phyloP scores from a whole-genome alignment of 2,113 vertebrate genomes.

The Pygoscelis antarcticus region DNA sequence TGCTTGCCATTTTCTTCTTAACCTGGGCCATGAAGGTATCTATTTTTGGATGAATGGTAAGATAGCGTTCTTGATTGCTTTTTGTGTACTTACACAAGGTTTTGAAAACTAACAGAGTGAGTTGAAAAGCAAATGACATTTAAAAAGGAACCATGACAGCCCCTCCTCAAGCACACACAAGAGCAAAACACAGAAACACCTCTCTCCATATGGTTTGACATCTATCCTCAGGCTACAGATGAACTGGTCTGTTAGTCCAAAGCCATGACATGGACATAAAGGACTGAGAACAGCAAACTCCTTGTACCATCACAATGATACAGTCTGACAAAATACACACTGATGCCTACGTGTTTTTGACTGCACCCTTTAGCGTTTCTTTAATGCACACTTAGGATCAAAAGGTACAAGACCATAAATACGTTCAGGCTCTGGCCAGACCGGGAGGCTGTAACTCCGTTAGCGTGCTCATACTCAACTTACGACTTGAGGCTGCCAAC shows the following conservation, averaged over 20 bases:
- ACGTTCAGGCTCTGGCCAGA: fast-evolving
- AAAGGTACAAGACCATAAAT: fast-evolving
- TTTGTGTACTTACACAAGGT: not conserved
- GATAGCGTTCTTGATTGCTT: not conserved
- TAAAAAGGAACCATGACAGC: not conserved
- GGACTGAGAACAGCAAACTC: not conserved
- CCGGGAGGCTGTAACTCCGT: fast-evolving
- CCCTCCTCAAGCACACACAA: not conserved
- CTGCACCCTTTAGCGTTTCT: too few species aligned
- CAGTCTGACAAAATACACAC: fast-evolving
- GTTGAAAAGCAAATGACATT: not conserved
- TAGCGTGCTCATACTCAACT: fast-evolving
- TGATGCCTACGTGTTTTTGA: fast-evolving
- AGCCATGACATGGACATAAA: not conserved
- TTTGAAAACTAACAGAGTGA: not conserved
- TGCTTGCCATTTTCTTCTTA: not conserved
- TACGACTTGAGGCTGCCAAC: fast-evolving
- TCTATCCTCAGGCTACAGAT: fast-evolving
- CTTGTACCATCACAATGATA: fast-evolving
- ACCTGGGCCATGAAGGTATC: fast-evolving
- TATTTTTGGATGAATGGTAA: not conserved
- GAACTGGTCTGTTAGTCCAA: not conserved
- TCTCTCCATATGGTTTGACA: fast-evolving
- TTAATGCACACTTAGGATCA: fast-evolving
- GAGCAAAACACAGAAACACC: not conserved